Base-by-base conservation (phyloP, 1,140 invertebrate species). In the Nilaparvata lugens region DNA sequence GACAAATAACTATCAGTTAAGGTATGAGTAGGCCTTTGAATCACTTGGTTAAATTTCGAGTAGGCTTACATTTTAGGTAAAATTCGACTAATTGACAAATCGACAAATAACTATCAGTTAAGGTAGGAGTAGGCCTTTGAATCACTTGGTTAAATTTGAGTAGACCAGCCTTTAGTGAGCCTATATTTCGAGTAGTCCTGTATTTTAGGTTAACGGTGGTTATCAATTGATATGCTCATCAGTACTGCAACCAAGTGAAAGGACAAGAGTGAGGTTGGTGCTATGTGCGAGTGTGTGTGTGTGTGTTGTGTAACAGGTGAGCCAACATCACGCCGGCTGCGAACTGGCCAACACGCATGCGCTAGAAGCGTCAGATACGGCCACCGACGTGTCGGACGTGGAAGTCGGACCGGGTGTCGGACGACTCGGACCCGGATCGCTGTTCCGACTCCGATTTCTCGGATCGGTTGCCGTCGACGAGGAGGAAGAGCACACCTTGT, bases 391-490 rank as follows among this genome's bases (percentile, higher is more conserved):
- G 69, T 71, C 63, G 71, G 74, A 72, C 24, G 60, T 62, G 7
- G 66, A 67, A 21, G 25, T 62, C 19, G 54, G 56, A 13, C n/a
- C 31, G 21, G 31, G 14, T 16, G 48, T 2, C 38, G 56, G 58
- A 72, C 72, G 61, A 72, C 73, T 62, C 31, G 68, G 64, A 69
- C 80, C 82, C 65, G 84, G 84, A 64, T 87, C 86, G 61, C 83
- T 89, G 70, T 91, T 89, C 79, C 84, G 86, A 66, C 84, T 90
- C 64, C 79, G 83, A 66, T 89, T 89, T 80, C 83, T 89, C 67
- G 88, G 88, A 74, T 89, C 87, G 66, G 85, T 89, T 74, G 87
- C 90, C 77, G 86, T 90, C 69, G 87, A 89, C 71, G 88, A 89
- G 79, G 85, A 87, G 75, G 31, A 35, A 11, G 78, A 77, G 69